Evolutionary conservation across 2,888 invertebrate genomes (phyloP), one percentile per base, ranked within the genome.

Genomic region (Polymixis flavicincta): DNA sequence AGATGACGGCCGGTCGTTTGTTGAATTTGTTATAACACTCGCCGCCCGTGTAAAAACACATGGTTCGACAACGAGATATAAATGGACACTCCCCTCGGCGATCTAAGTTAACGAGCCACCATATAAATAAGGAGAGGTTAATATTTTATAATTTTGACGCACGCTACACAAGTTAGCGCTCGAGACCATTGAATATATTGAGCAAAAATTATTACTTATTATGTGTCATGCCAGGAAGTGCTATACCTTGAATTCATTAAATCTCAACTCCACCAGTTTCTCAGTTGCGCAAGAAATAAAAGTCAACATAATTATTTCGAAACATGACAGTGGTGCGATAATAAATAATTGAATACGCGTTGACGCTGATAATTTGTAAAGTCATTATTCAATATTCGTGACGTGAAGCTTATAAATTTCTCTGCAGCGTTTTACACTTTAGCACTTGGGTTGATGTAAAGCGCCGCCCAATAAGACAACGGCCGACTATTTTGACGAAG

Each of bases 401-500:
- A 96, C 94, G 94, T 90, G 90, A 86, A 92, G 92, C 91, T 95
- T 95, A 95, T 95, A 95, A 94, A 95, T 95, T 95, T 95, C 95
- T 95, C 94, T 92, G 94, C 92, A 93, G 91, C 94, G 92, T 94
- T 96, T 96, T 94, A 96, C 96, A 96, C 96, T 96, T 96, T 96
- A 96, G 95, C 96, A 96, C 96, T 96, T 93, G 93, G 92, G 85
- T 89, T 92, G 94, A 92, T 93, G 93, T 93, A 91, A 94, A 92
- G 93, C 92, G 94, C 95, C 95, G 95, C 93, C 95, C 95, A 93
- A 92, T 93, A 94, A 96, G 94, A 96, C 95, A 94, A 95, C 95
- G 91, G 94, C 92, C 93, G 94, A 93, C 95, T 95, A 95, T 96
- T 96, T 96, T 95, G 96, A 96, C 95, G 96, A 95, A 95, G 95